Evolutionary conservation across 2,113 vertebrate genomes (phyloP), one percentile per base, ranked within the genome.

Genomic region (Phycodurus eques): DNA sequence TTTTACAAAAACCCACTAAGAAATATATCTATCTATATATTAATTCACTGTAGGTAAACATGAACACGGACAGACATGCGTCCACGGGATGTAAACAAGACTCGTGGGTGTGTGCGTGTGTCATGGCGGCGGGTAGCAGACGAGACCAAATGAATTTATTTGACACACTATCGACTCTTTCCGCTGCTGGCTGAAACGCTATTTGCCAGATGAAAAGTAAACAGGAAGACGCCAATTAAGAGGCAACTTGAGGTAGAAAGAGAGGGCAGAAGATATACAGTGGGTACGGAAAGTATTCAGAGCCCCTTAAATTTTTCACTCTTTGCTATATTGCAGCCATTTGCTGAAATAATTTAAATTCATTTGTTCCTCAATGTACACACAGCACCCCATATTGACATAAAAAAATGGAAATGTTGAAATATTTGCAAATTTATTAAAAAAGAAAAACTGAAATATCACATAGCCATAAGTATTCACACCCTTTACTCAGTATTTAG

Each of bases 211-310:
- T n/a, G 31, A 35, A 49, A 61, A 14, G 9, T 81, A 90, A 87
- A 90, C 88, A 88, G 88, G 88, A 90, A 88, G 79, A 72, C 46
- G 17, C 61, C 70, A 72, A 82, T 80, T 67, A 61, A 73, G 70
- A 84, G 71, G 67, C 79, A 79, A 83, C 62, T 82, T 72, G 8
- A 57, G 27, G 27, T 8, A 8, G 33, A 78, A 80, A 20, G 13
- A 65, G 61, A 65, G 14, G 65, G 4, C 51, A 69, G 31, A 35
- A 9, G 31, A 35, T 13, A 51, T 11, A 20, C 27, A 27, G 27
- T 27, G 27, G 27, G 27, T 27, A 27, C 27, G 27, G 27, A 27
- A 27, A 27, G 27, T 27, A 27, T 27, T 27, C 27, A 27, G 27
- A 27, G 27, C 27, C 27, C 27, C 27, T 27, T 27, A 27, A 27